These are phyloP conservation scores for Caenorhabditis briggsae DNA, from an alignment of 1,140 invertebrate genomes.

Conservation along the genomic window DNA sequence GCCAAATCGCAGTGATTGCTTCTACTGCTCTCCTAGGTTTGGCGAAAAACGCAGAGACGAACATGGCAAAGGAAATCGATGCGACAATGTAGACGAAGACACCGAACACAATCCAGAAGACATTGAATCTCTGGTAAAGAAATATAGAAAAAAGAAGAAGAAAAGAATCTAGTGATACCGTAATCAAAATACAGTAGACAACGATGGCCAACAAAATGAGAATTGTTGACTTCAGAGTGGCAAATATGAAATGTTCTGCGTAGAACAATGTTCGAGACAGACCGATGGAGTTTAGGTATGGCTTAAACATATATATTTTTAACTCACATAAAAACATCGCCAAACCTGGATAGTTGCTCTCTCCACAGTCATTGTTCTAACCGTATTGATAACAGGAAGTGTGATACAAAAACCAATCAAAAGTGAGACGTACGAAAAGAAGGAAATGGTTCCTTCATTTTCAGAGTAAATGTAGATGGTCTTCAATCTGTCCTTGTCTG, in stretches of 20 bases:
- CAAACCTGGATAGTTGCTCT: not conserved
- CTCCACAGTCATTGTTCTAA: constrained; percentile 11
- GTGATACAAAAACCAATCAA: not conserved
- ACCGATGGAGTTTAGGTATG: not conserved
- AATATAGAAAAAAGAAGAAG: not conserved
- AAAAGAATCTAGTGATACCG: not conserved
- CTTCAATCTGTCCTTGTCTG: not conserved
- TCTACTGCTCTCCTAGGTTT: too few species aligned
- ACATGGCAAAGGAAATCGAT: too few species aligned
- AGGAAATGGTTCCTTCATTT: not conserved
- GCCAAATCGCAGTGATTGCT: too few species aligned
- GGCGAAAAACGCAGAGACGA: too few species aligned
- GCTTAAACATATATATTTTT: not conserved
- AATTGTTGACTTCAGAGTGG: not conserved
- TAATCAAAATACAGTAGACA: not conserved
- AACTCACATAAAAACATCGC: too few species aligned
- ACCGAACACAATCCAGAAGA: not conserved
- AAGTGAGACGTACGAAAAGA: not conserved
- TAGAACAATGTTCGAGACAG: not conserved
- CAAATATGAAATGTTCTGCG: not conserved
- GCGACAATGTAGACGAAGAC: too few species aligned
- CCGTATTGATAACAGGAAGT: not conserved
- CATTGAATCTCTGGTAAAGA: not conserved
- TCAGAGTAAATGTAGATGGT: constrained; percentile 1
- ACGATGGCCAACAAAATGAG: not conserved